A percentile compares a stretch with the other conserved stretches of the same genome.
These are phyloP conservation scores for Erethizon dorsatum DNA, from an alignment of 2,797 vertebrate species.

Conservation along the genomic window DNA sequence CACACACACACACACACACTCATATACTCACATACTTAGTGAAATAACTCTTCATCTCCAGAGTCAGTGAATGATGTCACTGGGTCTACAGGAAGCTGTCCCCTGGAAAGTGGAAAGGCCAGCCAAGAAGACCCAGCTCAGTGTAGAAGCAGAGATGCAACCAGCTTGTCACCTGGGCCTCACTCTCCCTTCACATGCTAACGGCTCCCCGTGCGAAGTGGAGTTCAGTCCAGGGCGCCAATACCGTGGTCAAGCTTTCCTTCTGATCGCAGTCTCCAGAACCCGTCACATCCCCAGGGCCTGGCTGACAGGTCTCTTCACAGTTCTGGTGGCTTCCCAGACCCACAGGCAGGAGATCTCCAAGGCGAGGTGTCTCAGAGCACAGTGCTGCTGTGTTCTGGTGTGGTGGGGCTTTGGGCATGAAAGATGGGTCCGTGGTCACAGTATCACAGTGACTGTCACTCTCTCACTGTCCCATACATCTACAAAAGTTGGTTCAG, in stretches of 20 bases:
- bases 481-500: neutral
- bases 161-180: neutral
- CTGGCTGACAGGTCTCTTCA: neutral
- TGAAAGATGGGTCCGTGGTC: neutral
- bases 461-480: neutral
- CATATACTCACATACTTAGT: neutral
- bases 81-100: neutral
- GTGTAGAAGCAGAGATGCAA: neutral
- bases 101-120: neutral
- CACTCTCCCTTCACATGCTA: neutral
- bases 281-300: neutral
- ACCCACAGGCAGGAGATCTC: neutral
- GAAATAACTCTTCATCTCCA: neutral
- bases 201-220: fast-evolving
- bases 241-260: fast-evolving
- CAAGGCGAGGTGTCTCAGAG: neutral
- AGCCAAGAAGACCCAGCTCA: neutral
- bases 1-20: too few relatives aligned
- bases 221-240: neutral
- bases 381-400: neutral
- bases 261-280: neutral
- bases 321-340: neutral
- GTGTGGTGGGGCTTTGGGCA: neutral
- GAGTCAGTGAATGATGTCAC: neutral
- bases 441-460: neutral